A percentile compares a stretch with the other conserved stretches of the same genome.
These are phyloP conservation scores for Andrena bicolor DNA, from an alignment of 2,888 invertebrate genomes.

Conservation along the genomic window DNA sequence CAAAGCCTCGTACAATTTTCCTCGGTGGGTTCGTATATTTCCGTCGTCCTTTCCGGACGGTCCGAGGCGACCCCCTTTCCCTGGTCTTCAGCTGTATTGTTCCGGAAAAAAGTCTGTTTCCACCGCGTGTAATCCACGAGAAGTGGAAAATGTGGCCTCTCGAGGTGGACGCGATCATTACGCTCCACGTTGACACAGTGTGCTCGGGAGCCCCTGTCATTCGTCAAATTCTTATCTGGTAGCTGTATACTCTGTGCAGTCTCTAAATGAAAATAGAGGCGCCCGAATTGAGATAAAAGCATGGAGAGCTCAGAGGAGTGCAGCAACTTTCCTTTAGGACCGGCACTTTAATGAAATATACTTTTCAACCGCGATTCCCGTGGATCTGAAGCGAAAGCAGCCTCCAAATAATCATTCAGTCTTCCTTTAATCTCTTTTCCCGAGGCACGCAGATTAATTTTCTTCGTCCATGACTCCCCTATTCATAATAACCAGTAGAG, in stretches of 20 bases:
- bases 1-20: constrained; percentile 64
- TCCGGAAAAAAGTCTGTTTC: neutral
- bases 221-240: too few relatives aligned
- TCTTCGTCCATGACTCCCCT: neutral
- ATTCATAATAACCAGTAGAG: constrained; percentile 6
- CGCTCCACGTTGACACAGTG: neutral
- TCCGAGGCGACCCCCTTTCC: constrained; percentile 5
- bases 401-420: neutral
- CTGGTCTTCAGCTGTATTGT: neutral
- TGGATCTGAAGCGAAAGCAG: neutral
- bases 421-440: neutral
- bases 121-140: neutral
- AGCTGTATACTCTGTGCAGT: too few relatives aligned
- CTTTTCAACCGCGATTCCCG: neutral
- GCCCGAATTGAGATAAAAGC: too few relatives aligned
- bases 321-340: too few relatives aligned
- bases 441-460: constrained; percentile 19
- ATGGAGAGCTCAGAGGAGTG: too few relatives aligned
- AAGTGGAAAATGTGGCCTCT: neutral
- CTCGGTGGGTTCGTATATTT: constrained; percentile 44
- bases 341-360: too few relatives aligned
- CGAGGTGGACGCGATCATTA: neutral
- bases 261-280: too few relatives aligned
- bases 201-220: too few relatives aligned
- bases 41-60: constrained; percentile 46